Conservation (phyloP, 2,113 vertebrate genomes). For the Oryzias melastigma region DNA sequence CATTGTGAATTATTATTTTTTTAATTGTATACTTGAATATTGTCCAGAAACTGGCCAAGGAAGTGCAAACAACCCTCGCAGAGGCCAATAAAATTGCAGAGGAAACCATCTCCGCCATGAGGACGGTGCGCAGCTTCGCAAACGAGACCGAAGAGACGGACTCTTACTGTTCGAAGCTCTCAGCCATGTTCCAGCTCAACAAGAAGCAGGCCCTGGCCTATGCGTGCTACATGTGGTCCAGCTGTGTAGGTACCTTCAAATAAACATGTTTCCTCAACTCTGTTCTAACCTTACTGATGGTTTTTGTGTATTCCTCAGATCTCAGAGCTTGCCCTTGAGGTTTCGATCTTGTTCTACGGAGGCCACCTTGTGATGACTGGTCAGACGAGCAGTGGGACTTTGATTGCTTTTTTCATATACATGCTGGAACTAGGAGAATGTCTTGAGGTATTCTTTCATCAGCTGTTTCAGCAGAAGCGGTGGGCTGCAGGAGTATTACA, state of each 20-base stretch:
- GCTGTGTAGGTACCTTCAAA: conserved; percentile 79
- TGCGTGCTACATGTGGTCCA: conserved; percentile 91
- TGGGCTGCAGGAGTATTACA: not conserved
- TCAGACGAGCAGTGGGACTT: conserved; percentile 87
- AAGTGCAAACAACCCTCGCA: conserved; percentile 88
- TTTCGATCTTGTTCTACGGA: conserved; percentile 91
- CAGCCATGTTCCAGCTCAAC: conserved; percentile 88
- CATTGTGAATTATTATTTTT: not conserved
- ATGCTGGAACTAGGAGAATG: conserved; percentile 90
- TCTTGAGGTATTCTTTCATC: conserved; percentile 80
- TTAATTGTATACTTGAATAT: not conserved
- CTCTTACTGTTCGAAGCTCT: conserved; percentile 81
- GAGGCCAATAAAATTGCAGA: conserved; percentile 92
- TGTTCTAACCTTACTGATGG: no score
- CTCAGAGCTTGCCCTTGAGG: conserved; percentile 86
- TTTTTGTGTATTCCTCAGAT: conserved; percentile 74
- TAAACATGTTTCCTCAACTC: no score
- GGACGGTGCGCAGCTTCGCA: conserved; percentile 93
- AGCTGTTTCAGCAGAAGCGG: not conserved
- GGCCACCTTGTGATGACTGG: conserved; percentile 88
- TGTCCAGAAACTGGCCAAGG: conserved; percentile 86
- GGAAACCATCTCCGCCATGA: conserved; percentile 93
- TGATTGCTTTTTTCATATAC: conserved; percentile 93
- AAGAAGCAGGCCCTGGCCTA: conserved; percentile 89
- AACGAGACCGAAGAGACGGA: conserved; percentile 84